Evolutionary conservation across 2,797 vertebrate species (phyloP), one percentile per base, ranked within the genome.

Genomic region (Triplophysa yarkandensis): DNA sequence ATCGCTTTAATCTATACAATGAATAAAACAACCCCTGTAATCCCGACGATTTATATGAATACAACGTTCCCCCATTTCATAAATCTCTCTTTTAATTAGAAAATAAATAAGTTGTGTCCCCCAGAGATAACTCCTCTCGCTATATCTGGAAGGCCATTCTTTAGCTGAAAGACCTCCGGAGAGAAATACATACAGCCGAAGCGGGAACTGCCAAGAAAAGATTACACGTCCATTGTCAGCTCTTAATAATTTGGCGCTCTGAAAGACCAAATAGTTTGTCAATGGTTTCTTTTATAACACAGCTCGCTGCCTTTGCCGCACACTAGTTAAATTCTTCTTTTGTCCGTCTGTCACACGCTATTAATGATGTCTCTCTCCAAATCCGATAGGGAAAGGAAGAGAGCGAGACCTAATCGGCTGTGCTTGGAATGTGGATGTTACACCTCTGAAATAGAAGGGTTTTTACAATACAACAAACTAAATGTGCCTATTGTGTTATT

Each of bases 211-310:
- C 41, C 68, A 76, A 67, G 54, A 57, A 77, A 75, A 84, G 73
- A 85, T 88, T 80, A 83, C 44, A 81, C 71, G 80, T 75, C 81
- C 69, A 81, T 85, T 77, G 70, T 83, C 74, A 78, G 71, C 69
- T 82, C 72, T 80, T 85, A 86, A 85, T 84, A 81, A 78, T 76
- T 82, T 32, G 23, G 60, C 25, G 71, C 78, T 76, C 76, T 43
- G 63, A 76, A 74, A 82, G 58, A 87, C 77, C 77, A 85, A 82
- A 83, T 70, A 81, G 63, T 78, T 76, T 48, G 63, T 32, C 62
- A 68, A 58, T 17, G 41, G 78, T 69, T 80, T 77, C 65, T 82
- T 83, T 66, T 72, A 73, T 78, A 81, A 82, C 39, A 66, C 57
- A 80, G 64, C 52, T 75, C 68, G 39, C 67, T 66, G 68, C 60